Evolutionary conservation across 2,797 vertebrate species (phyloP), one percentile per base, ranked within the genome.

Genomic region (Allobates femoralis): DNA sequence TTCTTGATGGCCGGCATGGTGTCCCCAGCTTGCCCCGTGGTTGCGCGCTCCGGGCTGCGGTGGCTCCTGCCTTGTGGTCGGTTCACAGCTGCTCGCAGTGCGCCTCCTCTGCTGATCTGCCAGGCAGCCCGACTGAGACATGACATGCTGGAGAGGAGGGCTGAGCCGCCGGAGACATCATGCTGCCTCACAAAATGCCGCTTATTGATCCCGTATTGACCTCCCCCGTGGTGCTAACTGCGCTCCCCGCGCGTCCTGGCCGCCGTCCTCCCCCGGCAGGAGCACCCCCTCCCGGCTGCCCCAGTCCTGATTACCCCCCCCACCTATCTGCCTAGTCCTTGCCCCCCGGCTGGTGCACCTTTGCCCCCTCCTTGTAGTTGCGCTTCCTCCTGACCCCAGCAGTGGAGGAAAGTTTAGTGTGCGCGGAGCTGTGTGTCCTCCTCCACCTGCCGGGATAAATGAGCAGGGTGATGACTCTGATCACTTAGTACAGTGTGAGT

Each of bases 1-100:
- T 97, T 97, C 93, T 99, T 99, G 94, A 99, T 97, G 66, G 97
- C 97, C 90, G 98, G 98, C 98, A 99, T 99, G 96, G 92, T 96
- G 91, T 92, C 87, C 80, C 86, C 0, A 85, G 93, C 32, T 41
- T 58, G 58, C 60, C 87, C 78, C 46, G 89, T 37, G 32, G 5
- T 58, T 84, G 90, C 74, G 89, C 89, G 90, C 51, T 56, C 89
- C 85, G 0, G 83, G 88, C 37, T 46, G 46, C 60, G 26, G 73
- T 51, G 30, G 78, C 78, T 32, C 41, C 79, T 30, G 46, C 60
- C 79, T 51, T 37, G 23, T 53, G 55, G n/a, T 32, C 8, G 51
- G 75, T 75, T 81, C 69, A 75, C 41, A 67, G 82, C 83, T 80
- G 46, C 85, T 83, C n/a, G 80, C 74, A 18, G 21, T 74, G 81